Conservation (phyloP, 2,113 vertebrate genomes). For the Cyprinodon tularosa region DNA sequence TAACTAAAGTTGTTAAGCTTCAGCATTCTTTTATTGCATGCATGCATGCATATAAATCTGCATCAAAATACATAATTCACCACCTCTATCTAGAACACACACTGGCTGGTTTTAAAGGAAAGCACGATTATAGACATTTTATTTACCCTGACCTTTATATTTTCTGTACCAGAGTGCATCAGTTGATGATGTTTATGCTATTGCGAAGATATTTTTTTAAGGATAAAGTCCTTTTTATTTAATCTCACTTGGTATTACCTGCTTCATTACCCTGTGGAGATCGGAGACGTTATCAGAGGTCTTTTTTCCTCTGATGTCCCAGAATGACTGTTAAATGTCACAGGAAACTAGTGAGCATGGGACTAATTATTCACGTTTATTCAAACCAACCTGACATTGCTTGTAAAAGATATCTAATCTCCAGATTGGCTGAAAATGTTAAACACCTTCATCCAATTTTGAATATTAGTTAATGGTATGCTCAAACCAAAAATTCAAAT, state of each 20-base stretch:
- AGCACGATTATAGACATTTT: neutral
- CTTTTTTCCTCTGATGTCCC: neutral
- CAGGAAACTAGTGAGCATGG: neutral
- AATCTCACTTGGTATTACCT: neutral
- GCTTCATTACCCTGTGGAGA: neutral
- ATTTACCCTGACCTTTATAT: neutral
- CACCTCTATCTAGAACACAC: neutral
- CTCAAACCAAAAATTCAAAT: conserved; percentile 3
- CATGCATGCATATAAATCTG: neutral
- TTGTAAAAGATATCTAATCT: conserved; percentile 18
- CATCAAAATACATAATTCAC: neutral
- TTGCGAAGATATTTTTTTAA: conserved; percentile 1
- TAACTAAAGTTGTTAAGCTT: neutral
- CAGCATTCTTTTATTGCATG: neutral
- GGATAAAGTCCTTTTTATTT: neutral
- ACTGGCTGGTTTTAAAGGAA: neutral
- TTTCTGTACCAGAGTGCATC: neutral
- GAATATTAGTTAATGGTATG: neutral
- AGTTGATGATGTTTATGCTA: neutral
- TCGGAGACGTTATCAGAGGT: neutral
- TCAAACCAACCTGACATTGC: conserved; percentile 2
- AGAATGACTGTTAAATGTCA: conserved; percentile 10
- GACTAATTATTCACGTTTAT: neutral
- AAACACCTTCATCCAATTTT: conserved; percentile 1
- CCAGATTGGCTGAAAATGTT: conserved; percentile 8